Conservation (phyloP, 2,888 invertebrate genomes). For the Hedychridium roseum region DNA sequence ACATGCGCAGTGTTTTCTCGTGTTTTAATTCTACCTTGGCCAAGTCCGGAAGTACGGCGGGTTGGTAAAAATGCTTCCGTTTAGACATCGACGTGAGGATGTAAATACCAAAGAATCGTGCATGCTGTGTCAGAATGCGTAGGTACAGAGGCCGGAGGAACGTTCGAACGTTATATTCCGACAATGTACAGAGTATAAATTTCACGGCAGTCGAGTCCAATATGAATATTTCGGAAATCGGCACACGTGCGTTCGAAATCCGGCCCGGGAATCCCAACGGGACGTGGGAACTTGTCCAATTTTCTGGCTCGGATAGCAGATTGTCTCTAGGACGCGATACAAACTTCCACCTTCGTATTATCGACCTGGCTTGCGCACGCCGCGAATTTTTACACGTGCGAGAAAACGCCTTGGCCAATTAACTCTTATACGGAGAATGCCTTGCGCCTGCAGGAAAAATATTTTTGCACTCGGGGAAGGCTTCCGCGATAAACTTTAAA, state of each 20-base stretch:
- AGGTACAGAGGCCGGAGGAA: slow-evolving; percentile 10
- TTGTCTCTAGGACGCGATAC: slow-evolving; percentile 28
- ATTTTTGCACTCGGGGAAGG: too few relatives aligned
- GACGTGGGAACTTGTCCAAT: slow-evolving; percentile 42
- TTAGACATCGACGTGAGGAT: too few relatives aligned
- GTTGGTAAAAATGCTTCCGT: too few relatives aligned
- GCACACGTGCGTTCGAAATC: slow-evolving; percentile 35
- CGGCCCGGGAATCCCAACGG: slow-evolving; percentile 26
- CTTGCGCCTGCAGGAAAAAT: too few relatives aligned
- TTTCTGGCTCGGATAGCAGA: slow-evolving; percentile 39
- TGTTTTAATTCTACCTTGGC: too few relatives aligned
- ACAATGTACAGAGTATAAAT: slow-evolving; percentile 37
- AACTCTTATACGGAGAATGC: too few relatives aligned
- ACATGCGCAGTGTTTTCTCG: too few relatives aligned
- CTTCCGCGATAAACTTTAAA: too few relatives aligned
- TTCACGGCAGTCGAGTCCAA: slow-evolving; percentile 24
- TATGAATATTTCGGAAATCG: slow-evolving; percentile 48
- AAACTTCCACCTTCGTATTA: slow-evolving; percentile 24
- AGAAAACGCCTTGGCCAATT: too few relatives aligned
- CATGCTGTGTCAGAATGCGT: too few relatives aligned
- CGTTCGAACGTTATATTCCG: slow-evolving; percentile 26
- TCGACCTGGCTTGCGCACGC: slow-evolving; percentile 3
- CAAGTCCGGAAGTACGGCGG: too few relatives aligned
- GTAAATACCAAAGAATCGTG: too few relatives aligned
- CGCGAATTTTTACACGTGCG: slow-evolving; percentile 8